These are phyloP conservation scores for Idris sp. DNA, from an alignment of 1,140 invertebrate species.

Conservation along the genomic window DNA sequence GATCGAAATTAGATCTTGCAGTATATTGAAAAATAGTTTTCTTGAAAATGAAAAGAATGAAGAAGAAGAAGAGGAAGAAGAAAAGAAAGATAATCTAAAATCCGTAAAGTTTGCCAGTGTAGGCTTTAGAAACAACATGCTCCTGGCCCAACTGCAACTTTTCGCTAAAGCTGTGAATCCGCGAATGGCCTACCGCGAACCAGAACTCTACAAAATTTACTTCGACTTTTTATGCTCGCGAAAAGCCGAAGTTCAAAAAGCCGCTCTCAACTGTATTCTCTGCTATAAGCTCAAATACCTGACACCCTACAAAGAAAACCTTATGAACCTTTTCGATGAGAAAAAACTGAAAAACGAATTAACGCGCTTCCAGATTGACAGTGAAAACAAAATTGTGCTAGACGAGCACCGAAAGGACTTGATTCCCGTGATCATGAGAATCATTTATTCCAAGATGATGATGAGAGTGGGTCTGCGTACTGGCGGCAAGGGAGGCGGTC, in stretches of 20 bases:
- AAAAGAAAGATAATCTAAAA: conserved; percentile 38
- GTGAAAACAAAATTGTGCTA: conserved; percentile 83
- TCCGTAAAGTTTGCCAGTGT: conserved; percentile 14
- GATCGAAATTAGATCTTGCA: conserved; percentile 75
- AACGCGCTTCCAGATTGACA: conserved; percentile 86
- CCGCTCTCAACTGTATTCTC: conserved; percentile 89
- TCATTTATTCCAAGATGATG: conserved; percentile 94
- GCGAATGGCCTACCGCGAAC: conserved; percentile 85
- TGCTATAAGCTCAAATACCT: conserved; percentile 90
- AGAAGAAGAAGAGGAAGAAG: conserved; percentile 67
- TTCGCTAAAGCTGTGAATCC: conserved; percentile 90
- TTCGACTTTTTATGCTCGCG: conserved; percentile 88
- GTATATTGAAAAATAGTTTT: conserved; percentile 69
- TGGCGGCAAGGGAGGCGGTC: conserved; percentile 85
- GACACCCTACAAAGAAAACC: conserved; percentile 86
- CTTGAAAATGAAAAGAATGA: conserved; percentile 59
- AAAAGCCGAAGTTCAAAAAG: conserved; percentile 88
- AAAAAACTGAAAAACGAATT: conserved; percentile 92
- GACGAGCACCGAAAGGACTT: conserved; percentile 86
- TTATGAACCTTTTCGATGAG: conserved; percentile 89
- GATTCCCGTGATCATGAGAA: conserved; percentile 89
- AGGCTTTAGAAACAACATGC: conserved; percentile 80
- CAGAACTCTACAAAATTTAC: conserved; percentile 86
- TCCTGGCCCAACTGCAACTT: conserved; percentile 86
- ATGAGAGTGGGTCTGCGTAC: conserved; percentile 84